Percentiles rank a stretch among this genome's conserved stretches.
Conservation (phyloP, 2,797 vertebrate species). For the Sebastes iracundus region DNA sequence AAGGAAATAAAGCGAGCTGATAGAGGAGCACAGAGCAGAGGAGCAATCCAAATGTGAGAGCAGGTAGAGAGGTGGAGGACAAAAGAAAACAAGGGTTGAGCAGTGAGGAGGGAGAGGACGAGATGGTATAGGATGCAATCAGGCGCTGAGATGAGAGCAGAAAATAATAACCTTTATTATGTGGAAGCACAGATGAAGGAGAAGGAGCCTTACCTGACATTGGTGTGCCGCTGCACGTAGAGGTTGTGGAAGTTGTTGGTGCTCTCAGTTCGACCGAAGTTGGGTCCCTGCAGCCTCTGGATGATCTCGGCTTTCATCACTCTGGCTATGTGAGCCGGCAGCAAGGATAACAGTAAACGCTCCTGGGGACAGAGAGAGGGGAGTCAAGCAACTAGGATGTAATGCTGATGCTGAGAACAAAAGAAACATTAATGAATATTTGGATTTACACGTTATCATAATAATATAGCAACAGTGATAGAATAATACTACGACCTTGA, state of each 20-base stretch:
- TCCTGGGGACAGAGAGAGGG: conserved; percentile 80
- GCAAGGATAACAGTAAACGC: conserved; percentile 92
- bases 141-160: neutral
- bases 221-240: conserved; percentile 98
- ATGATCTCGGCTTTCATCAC: conserved; percentile 99
- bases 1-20: neutral
- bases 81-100: conserved; percentile 8
- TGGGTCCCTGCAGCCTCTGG: conserved; percentile 94
- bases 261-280: conserved; percentile 93
- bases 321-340: conserved; percentile 95
- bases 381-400: neutral
- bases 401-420: too few relatives aligned
- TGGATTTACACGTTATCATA: neutral
- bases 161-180: conserved; percentile 29
- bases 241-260: conserved; percentile 99
- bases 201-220: conserved; percentile 87
- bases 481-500: neutral
- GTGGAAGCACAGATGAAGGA: neutral
- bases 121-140: neutral
- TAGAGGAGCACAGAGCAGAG: neutral
- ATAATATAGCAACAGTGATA: neutral
- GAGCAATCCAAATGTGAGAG: conserved; percentile 25
- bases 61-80: neutral
- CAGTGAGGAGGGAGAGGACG: neutral
- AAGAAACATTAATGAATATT: neutral